Percentiles rank a stretch among this genome's conserved stretches.
These are phyloP conservation scores for Eremophila alpestris DNA, from an alignment of 2,797 vertebrate species.

Conservation along the genomic window DNA sequence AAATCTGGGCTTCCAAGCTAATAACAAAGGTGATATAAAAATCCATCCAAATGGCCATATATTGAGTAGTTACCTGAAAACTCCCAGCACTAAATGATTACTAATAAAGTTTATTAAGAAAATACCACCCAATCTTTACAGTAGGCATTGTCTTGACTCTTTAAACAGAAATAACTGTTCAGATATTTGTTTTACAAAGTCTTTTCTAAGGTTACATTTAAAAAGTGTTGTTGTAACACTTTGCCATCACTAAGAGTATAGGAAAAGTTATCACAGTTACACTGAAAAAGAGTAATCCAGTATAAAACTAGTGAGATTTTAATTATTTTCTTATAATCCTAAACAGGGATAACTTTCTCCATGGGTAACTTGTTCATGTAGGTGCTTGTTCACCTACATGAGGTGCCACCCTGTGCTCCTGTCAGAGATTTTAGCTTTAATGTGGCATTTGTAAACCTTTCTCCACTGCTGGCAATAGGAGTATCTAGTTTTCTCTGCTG, in stretches of 20 bases:
- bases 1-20: background rate
- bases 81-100: background rate
- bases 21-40: background rate
- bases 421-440: background rate
- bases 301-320: background rate
- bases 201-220: background rate
- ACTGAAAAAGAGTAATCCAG: background rate
- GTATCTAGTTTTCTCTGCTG: background rate
- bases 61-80: background rate
- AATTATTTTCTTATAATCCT: background rate
- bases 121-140: background rate
- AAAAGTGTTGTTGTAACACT: background rate
- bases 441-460: background rate
- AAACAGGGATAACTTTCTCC: background rate
- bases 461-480: fast-evolving
- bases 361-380: background rate
- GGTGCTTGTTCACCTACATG: background rate
- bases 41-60: background rate
- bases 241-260: background rate
- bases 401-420: background rate
- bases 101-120: background rate
- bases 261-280: background rate
- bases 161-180: background rate
- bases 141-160: background rate
- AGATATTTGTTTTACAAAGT: background rate